These are phyloP conservation scores for Eclectus roratus DNA, from an alignment of 2,113 vertebrate genomes.

Conservation along the genomic window DNA sequence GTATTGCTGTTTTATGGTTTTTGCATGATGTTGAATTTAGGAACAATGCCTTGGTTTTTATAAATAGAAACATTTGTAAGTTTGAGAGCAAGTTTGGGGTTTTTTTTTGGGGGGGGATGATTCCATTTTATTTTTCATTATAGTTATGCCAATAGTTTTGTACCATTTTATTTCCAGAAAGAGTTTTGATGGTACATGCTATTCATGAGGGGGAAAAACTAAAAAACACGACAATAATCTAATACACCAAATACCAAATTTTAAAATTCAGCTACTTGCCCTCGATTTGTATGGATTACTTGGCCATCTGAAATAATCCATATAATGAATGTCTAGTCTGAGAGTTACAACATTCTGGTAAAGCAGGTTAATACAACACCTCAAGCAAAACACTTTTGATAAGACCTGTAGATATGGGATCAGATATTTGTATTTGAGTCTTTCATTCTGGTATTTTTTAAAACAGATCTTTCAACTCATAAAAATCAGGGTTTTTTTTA, in stretches of 20 bases:
- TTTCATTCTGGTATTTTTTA: neutral
- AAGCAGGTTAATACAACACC: neutral
- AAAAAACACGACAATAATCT: neutral
- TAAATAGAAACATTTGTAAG: neutral
- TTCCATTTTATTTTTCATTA: neutral
- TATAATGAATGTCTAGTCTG: neutral
- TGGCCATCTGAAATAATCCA: neutral
- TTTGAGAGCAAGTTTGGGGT: neutral
- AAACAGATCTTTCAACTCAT: neutral
- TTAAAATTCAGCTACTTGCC: neutral
- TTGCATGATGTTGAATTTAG: neutral
- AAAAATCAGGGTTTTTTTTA: neutral
- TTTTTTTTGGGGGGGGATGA: accelerated
- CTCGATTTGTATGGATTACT: neutral
- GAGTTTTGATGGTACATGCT: neutral
- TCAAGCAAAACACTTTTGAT: neutral
- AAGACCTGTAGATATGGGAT: neutral
- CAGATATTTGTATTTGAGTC: neutral
- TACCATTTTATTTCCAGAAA: neutral
- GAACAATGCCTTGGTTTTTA: neutral
- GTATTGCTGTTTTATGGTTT: neutral
- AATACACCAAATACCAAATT: neutral
- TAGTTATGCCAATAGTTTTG: neutral
- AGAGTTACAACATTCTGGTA: neutral
- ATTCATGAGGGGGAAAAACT: neutral